A percentile compares a stretch with the other conserved stretches of the same genome.
Evolutionary conservation across 2,888 invertebrate species (phyloP).

Genomic region (Erebia palarica): DNA sequence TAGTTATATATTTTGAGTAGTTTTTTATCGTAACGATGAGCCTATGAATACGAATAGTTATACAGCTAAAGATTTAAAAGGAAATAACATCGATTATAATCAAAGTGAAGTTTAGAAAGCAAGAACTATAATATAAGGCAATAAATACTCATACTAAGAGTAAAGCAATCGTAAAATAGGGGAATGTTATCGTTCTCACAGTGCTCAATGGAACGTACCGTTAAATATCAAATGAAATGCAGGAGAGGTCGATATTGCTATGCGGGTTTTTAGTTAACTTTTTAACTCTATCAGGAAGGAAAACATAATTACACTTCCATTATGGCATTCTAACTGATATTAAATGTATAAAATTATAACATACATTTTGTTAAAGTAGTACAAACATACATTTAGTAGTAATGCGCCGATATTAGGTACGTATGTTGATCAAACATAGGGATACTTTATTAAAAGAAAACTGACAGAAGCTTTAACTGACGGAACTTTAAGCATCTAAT

Average conservation of each 20-base stretch:
- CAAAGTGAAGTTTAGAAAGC: not conserved
- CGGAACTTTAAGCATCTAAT: not conserved
- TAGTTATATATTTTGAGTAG: not conserved
- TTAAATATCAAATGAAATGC: constrained; percentile 54
- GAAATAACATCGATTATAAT: constrained; percentile 8
- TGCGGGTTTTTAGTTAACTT: constrained; percentile 35
- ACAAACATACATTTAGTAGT: too few species aligned
- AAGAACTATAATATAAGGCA: constrained; percentile 2
- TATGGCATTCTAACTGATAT: not conserved
- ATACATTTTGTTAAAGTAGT: too few species aligned
- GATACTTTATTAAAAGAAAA: too few species aligned
- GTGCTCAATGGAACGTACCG: constrained; percentile 48
- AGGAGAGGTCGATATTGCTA: constrained; percentile 49
- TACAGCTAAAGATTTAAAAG: constrained; percentile 1
- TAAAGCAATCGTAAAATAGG: constrained; percentile 39
- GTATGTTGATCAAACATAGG: too few species aligned
- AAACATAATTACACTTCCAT: not conserved
- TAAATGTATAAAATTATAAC: not conserved
- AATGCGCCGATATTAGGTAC: too few species aligned
- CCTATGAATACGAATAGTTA: constrained; percentile 1
- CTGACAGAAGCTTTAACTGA: too few species aligned
- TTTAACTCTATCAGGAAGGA: constrained; percentile 10
- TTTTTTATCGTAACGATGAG: not conserved
- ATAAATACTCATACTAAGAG: constrained; percentile 23
- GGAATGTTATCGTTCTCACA: constrained; percentile 43